Evolutionary conservation across 2,797 vertebrate genomes (phyloP), one percentile per base, ranked within the genome.

Genomic region (Poliocrania exsul): DNA sequence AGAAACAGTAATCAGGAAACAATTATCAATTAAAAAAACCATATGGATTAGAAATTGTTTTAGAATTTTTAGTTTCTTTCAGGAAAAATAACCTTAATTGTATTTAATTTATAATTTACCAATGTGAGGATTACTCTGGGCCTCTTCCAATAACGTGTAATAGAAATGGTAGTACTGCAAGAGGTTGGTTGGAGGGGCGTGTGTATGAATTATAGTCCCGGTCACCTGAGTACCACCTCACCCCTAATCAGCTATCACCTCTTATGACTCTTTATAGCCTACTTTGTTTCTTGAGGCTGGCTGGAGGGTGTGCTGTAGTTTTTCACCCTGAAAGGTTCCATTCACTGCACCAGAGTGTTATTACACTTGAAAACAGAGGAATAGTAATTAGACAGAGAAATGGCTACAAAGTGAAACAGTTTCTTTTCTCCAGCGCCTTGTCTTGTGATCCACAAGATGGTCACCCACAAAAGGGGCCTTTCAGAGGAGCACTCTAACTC

Each of bases 381-480:
- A 8, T 15, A 38, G 29, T 47, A 72, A 64, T 75, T 93, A 57
- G 51, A 64, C 15, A 56, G 58, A 81, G 24, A 91, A 81, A 47
- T 42, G 37, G 49, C 38, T 69, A 71, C 31, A 77, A 89, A 85
- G 31, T 47, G 73, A 58, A 93, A 65, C 14, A 51, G n/a, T 66
- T 19, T 18, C 69, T 92, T 89, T 80, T 88, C 56, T 64, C 26
- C 23, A 66, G 14, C 46, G 60, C 56, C 51, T 73, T 60, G 26
- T 66, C 44, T 87, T 81, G 56, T 33, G 19, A 57, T 49, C 60
- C 51, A 37, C 60, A 80, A 66, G 84, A 75, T 13, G 40, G 56
- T 62, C 25, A 44, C 8, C 16, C 60, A 90, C 49, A 90, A 90
- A 89, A 83, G 72, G n/a, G 29, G 40, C 75, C 37, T 80, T 87